Evolutionary conservation across 2,797 vertebrate genomes (phyloP).

Genomic region (Pygocentrus nattereri): DNA sequence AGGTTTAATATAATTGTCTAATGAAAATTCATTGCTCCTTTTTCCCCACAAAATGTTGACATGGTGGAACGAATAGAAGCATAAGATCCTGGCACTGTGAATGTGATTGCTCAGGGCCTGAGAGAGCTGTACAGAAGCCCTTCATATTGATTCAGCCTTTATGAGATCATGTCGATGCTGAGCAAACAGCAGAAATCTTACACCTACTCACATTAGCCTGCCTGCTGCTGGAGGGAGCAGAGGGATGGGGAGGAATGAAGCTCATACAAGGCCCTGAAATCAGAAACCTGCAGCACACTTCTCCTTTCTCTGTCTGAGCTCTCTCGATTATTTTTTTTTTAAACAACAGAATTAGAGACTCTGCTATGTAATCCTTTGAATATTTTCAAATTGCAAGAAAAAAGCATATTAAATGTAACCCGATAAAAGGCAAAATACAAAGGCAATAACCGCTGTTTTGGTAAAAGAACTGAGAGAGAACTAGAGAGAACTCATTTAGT

Average conservation of each 20-base stretch:
- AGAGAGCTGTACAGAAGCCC: slow-evolving; percentile 51
- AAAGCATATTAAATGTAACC: not conserved
- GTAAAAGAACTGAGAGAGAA: too few species aligned
- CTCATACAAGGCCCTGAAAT: not conserved
- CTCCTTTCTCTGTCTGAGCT: not conserved
- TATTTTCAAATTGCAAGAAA: not conserved
- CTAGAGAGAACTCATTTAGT: too few species aligned
- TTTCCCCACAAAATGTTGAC: not conserved
- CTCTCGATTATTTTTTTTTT: not conserved
- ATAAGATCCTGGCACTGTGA: not conserved
- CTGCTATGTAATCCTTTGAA: not conserved
- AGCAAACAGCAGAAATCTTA: slow-evolving; percentile 52
- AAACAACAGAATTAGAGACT: not conserved
- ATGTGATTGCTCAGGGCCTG: slow-evolving; percentile 52
- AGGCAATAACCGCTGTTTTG: too few species aligned
- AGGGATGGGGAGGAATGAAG: not conserved
- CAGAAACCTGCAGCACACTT: not conserved
- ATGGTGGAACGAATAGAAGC: not conserved
- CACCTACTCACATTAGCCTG: slow-evolving; percentile 27
- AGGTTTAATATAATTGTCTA: slow-evolving; percentile 65
- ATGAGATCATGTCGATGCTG: slow-evolving; percentile 59
- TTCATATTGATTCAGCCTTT: slow-evolving; percentile 65
- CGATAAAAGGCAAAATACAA: too few species aligned
- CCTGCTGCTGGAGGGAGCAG: slow-evolving; percentile 34
- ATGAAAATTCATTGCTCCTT: slow-evolving; percentile 57